Evolutionary conservation across 2,113 vertebrate species (phyloP), one percentile per base, ranked within the genome.

Genomic region (Nerophis lumbriciformis): DNA sequence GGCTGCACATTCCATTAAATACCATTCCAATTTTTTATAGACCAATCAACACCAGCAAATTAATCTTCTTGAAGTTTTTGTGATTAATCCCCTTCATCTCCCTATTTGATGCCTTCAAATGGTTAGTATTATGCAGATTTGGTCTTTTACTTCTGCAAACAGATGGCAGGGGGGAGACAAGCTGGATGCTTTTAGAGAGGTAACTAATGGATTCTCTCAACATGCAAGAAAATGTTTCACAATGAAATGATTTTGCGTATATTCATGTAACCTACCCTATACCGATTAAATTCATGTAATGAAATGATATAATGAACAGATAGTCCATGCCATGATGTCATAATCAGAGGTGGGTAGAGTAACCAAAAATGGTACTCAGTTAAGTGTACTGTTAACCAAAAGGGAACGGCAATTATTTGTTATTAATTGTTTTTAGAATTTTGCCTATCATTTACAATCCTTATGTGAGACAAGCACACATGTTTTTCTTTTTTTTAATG

Each of bases 51-150:
- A 45, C 52, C 48, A 63, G 61, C 70, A 79, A 80, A 82, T 84
- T 85, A 82, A 85, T 82, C 73, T 78, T 61, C 72, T 72, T 76
- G 75, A 83, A 73, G 73, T 70, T 76, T 79, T 68, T 66, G 53
- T 72, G 73, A 73, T 66, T 81, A 65, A 77, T 77, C 55, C 73
- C 55, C 81, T 80, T 72, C 59, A 69, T 56, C 67, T 75, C 16
- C 73, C 52, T 57, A 71, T 71, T 75, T 82, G 69, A 83, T 73
- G 82, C 75, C 64, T 63, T 63, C 67, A 70, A 45, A 65, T 69
- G 61, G 80, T 85, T 80, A 74, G 61, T 76, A 61, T 67, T 61
- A 75, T 80, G 77, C 56, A 76, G 67, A 75, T 71, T 80, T 62
- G 56, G 63, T 76, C 65, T 71, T 77, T 78, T 73, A 77, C 76